Percentiles rank a stretch among this genome's conserved stretches.
Evolutionary conservation across 2,888 invertebrate genomes (phyloP).

Genomic region (Apamea monoglypha): DNA sequence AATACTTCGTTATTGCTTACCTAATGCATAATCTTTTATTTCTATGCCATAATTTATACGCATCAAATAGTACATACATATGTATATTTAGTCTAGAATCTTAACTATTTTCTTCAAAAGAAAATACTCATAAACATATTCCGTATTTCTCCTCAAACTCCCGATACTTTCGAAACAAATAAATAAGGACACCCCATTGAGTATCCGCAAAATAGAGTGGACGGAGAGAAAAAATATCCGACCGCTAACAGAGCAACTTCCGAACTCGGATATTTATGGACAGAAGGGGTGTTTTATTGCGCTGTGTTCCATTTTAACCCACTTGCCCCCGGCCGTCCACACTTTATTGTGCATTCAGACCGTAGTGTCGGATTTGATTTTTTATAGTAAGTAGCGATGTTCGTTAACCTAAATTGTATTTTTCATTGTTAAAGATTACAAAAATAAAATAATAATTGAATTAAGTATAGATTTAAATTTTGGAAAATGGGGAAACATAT

Average conservation of each 20-base stretch:
- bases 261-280: conserved; percentile 89
- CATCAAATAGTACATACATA: background rate
- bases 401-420: background rate
- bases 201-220: conserved; percentile 86
- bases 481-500: background rate
- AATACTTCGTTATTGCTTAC: background rate
- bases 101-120: background rate
- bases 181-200: conserved; percentile 76
- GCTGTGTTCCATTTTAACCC: conserved; percentile 87
- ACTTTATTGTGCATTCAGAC: conserved; percentile 80
- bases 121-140: conserved; percentile 7
- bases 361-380: conserved; percentile 60
- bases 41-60: background rate
- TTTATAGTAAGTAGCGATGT: background rate
- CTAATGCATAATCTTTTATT: background rate
- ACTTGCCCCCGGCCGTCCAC: conserved; percentile 88
- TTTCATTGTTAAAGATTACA: background rate
- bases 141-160: conserved; percentile 34
- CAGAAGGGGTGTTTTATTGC: conserved; percentile 89
- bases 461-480: background rate
- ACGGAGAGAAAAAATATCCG: conserved; percentile 83
- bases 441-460: too few relatives aligned
- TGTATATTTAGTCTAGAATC: background rate
- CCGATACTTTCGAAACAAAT: conserved; percentile 63
- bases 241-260: conserved; percentile 90